Percentiles rank a stretch among this genome's conserved stretches.
Conservation (phyloP, 1,140 invertebrate species). For the Drosophila rufa region DNA sequence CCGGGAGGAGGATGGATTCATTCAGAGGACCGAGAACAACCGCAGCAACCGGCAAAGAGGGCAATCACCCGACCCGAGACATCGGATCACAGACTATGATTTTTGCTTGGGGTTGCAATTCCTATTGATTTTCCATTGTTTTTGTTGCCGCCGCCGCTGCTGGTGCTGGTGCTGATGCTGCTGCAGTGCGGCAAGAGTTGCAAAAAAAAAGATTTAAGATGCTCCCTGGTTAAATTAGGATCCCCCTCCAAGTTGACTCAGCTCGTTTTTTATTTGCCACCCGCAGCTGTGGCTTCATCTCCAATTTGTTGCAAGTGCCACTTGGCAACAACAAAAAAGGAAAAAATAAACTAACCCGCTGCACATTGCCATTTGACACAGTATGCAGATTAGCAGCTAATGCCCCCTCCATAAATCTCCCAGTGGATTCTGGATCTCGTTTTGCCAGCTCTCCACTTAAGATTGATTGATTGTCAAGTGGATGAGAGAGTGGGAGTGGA, state of each 20-base stretch:
- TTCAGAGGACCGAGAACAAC: constrained; percentile 53
- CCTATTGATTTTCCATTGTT: constrained; percentile 77
- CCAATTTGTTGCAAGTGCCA: constrained; percentile 77
- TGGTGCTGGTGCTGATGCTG: not conserved
- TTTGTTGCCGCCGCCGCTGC: constrained; percentile 16
- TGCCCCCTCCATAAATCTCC: constrained; percentile 31
- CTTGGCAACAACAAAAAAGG: constrained; percentile 57
- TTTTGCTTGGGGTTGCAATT: constrained; percentile 75
- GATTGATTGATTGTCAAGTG: constrained; percentile 80
- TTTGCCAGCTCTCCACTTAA: constrained; percentile 61
- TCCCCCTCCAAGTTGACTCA: constrained; percentile 24
- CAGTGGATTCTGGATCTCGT: constrained; percentile 20
- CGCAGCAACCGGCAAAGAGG: constrained; percentile 75
- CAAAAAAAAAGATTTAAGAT: constrained; percentile 36
- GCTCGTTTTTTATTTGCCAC: constrained; percentile 36
- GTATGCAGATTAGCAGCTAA: constrained; percentile 81
- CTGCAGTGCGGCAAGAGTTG: constrained; percentile 59
- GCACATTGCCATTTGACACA: constrained; percentile 70
- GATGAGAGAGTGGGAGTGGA: constrained; percentile 2
- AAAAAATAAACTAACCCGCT: constrained; percentile 54
- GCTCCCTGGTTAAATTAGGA: constrained; percentile 39
- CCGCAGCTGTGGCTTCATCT: constrained; percentile 58
- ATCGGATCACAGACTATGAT: constrained; percentile 50
- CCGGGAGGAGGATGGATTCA: constrained; percentile 22
- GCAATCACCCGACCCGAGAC: constrained; percentile 71